These are phyloP conservation scores for Eulacestoma nigropectus DNA, from an alignment of 2,113 vertebrate genomes.

Conservation along the genomic window DNA sequence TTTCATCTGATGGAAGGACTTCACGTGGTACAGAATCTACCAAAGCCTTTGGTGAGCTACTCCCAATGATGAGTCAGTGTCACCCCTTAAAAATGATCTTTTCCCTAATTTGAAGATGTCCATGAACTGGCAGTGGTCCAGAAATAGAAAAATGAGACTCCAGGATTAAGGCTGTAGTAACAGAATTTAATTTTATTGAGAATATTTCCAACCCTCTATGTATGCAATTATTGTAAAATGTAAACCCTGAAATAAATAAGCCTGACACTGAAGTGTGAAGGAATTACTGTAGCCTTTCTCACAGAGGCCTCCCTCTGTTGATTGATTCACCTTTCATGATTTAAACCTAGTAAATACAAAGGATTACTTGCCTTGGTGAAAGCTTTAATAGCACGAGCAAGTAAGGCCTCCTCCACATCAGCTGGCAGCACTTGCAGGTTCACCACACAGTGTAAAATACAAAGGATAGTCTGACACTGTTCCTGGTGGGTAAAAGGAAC, in stretches of 20 bases:
- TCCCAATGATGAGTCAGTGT: not conserved
- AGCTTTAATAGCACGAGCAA: slow-evolving; percentile 82
- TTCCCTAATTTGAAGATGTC: not conserved
- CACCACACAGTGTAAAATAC: slow-evolving; percentile 86
- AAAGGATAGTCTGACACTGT: slow-evolving; percentile 86
- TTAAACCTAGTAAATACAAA: not conserved
- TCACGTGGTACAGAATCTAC: not conserved
- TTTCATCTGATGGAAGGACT: not conserved
- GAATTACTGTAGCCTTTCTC: not conserved
- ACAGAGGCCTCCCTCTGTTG: not conserved
- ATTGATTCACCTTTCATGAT: not conserved
- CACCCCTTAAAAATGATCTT: not conserved
- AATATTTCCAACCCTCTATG: not conserved
- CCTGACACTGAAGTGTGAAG: not conserved
- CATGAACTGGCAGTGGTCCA: not conserved
- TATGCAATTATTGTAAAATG: not conserved
- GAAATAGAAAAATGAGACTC: not conserved
- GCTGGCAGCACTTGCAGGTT: slow-evolving; percentile 78
- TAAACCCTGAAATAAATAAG: not conserved
- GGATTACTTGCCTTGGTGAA: slow-evolving; percentile 85
- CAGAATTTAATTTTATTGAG: not conserved
- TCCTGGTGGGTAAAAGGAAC: slow-evolving; percentile 69
- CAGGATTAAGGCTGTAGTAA: not conserved
- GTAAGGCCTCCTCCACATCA: slow-evolving; percentile 80
- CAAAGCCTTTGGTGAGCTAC: not conserved